Percentiles rank a stretch among this genome's conserved stretches.
Evolutionary conservation across 2,888 invertebrate species (phyloP).

Genomic region (Apoda limacodes): DNA sequence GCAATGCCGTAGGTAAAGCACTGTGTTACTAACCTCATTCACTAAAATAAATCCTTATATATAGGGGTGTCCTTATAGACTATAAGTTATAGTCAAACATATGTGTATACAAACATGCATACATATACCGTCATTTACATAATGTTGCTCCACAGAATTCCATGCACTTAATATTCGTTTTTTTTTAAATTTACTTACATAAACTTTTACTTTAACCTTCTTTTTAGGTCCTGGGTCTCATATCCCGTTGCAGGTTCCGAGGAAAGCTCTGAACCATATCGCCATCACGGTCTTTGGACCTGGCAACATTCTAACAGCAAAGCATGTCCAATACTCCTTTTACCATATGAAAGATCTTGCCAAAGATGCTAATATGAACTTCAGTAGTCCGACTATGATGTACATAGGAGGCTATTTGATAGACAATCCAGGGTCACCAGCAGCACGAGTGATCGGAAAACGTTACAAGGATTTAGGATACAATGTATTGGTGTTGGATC

Average conservation of each 20-base stretch:
- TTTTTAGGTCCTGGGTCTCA: constrained; percentile 40
- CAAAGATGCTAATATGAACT: constrained; percentile 28
- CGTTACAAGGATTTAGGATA: constrained; percentile 35
- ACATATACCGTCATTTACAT: too few species aligned
- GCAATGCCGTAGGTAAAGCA: too few species aligned
- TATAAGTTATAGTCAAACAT: too few species aligned
- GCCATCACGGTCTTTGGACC: constrained; percentile 27
- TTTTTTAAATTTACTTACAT: too few species aligned
- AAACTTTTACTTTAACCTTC: constrained; percentile 7
- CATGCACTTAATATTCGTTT: too few species aligned
- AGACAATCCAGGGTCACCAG: constrained; percentile 32
- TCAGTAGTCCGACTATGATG: constrained; percentile 33
- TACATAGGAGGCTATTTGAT: constrained; percentile 42
- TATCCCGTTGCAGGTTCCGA: constrained; percentile 31
- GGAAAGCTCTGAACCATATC: constrained; percentile 32
- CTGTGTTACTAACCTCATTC: too few species aligned
- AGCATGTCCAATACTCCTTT: constrained; percentile 33
- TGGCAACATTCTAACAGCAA: constrained; percentile 17
- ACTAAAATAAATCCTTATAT: too few species aligned
- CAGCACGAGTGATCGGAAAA: constrained; percentile 23
- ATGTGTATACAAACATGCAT: too few species aligned
- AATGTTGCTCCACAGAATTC: too few species aligned
- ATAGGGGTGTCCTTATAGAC: too few species aligned
- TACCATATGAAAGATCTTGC: constrained; percentile 32
- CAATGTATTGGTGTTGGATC: constrained; percentile 37